phyloP scores from a whole-genome alignment of 2,888 invertebrate species.

The Yponomeuta sedellus region DNA sequence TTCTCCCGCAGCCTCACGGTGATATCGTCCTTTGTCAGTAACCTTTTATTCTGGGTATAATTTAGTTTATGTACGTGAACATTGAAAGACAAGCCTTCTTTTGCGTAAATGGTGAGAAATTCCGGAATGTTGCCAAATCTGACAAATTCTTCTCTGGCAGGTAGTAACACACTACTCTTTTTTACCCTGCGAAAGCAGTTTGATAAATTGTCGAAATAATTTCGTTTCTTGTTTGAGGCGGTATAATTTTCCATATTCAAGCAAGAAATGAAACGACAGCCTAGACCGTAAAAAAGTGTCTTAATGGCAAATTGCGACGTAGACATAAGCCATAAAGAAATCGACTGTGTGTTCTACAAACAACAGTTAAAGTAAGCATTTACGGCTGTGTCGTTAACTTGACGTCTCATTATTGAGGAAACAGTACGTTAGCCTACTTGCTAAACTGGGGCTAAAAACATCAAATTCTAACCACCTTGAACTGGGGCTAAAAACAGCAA shows the following conservation, averaged over 20 bases:
- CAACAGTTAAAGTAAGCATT: not conserved
- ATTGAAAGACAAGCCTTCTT: no score
- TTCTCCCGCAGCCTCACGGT: constrained; percentile 4
- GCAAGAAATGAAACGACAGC: no score
- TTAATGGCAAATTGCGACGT: not conserved
- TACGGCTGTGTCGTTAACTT: not conserved
- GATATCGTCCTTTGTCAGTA: not conserved
- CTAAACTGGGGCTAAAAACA: not conserved
- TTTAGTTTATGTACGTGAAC: no score
- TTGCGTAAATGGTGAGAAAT: no score
- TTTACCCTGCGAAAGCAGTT: no score
- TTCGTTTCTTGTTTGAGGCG: no score
- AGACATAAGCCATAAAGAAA: not conserved
- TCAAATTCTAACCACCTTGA: not conserved
- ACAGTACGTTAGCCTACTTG: not conserved
- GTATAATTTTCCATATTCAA: no score
- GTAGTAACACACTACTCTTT: no score
- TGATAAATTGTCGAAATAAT: no score
- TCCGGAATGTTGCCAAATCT: no score
- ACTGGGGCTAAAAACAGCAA: not conserved
- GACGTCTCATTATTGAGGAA: not conserved
- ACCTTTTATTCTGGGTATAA: no score
- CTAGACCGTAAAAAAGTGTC: not conserved
- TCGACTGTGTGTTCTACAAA: not conserved
- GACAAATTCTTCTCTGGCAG: no score